Evolutionary conservation across 2,888 invertebrate species (phyloP), one percentile per base, ranked within the genome.

Genomic region (Drosophila anceps): DNA sequence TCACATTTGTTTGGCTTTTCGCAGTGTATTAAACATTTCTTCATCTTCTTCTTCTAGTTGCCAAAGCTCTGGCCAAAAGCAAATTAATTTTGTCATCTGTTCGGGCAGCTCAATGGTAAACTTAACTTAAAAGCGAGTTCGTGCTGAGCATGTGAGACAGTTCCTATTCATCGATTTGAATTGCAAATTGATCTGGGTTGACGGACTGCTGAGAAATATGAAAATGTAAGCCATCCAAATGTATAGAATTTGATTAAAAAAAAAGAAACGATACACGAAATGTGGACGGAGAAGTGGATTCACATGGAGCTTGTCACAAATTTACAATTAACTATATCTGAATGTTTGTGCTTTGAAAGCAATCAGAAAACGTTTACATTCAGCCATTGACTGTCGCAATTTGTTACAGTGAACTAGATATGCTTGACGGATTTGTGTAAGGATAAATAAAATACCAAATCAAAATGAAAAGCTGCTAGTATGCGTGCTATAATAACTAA

Each of bases 51-150:
- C 6, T 55, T 8, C n/a, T n/a, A n/a, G n/a, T 24, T 37, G 41
- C 2, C 35, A 43, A 24, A 50, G 20, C 37, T 53, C 33, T 39
- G 13, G 41, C 41, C 43, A 50, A 58, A 31, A 44, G 60, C 64
- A 74, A 79, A 79, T 82, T 79, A 82, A 82, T 82, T 79, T 82
- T 82, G 69, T 59, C 66, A 65, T 60, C 69, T 73, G 69, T 53
- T 61, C 50, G 13, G 24, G 62, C 51, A 59, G 54, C 53, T 62
- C 61, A 46, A 69, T 75, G 43, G 64, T 69, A 79, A 74, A 33
- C 18, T 50, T 20, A 50, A 39, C 29, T 59, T 31, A 60, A 55
- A 54, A 70, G 44, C 31, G 44, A 33, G 50, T 54, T 44, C 59
- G 15, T 46, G 53, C 4, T 12, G 18, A 37, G 44, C 72, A 43